phyloP scores from a whole-genome alignment of 2,888 invertebrate species.

The Galeopsomyia nigrocyanea region DNA sequence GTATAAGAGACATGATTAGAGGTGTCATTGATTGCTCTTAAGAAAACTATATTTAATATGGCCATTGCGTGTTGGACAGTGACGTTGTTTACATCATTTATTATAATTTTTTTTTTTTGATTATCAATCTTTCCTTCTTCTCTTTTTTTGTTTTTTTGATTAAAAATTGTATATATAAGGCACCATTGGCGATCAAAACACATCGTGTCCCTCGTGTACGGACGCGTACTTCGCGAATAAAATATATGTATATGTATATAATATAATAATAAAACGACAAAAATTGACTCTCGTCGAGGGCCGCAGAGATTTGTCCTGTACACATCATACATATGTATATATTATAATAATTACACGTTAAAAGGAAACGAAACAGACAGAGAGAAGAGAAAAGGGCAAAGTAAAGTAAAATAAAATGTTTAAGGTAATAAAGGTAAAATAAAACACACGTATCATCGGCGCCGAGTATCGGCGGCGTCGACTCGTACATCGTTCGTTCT shows the following conservation, averaged over 20 bases:
- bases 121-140: neutral
- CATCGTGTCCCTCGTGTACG: neutral
- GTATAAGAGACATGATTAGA: slow-evolving; percentile 27
- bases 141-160: neutral
- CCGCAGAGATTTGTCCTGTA: slow-evolving; percentile 20
- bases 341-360: slow-evolving; percentile 30
- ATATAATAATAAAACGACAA: neutral
- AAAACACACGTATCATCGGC: slow-evolving; percentile 23
- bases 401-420: no score
- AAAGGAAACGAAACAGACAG: slow-evolving; percentile 15
- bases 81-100: no score
- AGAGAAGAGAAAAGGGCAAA: no score
- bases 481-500: slow-evolving; percentile 38
- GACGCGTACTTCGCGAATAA: slow-evolving; percentile 21
- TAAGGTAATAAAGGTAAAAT: no score
- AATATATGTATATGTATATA: slow-evolving; percentile 7
- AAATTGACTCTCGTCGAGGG: slow-evolving; percentile 22
- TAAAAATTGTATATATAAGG: slow-evolving; percentile 14
- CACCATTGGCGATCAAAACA: slow-evolving; percentile 13
- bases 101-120: neutral
- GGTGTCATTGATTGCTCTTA: slow-evolving; percentile 22
- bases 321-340: slow-evolving; percentile 16
- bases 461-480: slow-evolving; percentile 21
- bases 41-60: slow-evolving; percentile 17
- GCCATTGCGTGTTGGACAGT: no score